Evolutionary conservation across 2,113 vertebrate genomes (phyloP), one percentile per base, ranked within the genome.

Genomic region (Chionodraco myersi): DNA sequence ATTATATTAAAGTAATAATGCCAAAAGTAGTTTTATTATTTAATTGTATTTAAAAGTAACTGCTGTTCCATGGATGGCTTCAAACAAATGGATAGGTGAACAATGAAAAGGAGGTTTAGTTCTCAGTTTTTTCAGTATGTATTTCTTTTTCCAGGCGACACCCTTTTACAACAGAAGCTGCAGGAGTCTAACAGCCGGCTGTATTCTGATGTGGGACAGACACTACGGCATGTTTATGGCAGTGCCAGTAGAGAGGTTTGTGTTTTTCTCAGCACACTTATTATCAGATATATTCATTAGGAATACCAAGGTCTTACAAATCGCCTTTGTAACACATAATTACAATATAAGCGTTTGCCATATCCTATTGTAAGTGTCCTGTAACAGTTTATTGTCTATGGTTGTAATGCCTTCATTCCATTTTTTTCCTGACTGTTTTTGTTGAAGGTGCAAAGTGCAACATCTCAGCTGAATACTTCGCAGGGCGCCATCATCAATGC

Each of bases 161-260:
- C 96, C 0, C 88, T 98, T 47, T 88, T 98, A 79, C 97, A 98
- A 81, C 96, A 96, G 74, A 97, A 97, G 57, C 94, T 97, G 64
- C 94, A 94, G 1, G 97, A 98, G 77, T 96, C 95, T 34, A 97
- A 98, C 74, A 90, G 88, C 7, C 95, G 96, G 1, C 92, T 98
- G 64, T 95, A 95, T 86, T 80, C 92, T 1, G 95, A 97, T 4
- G 92, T 97, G 48, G 92, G 86, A 23, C 95, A 95, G 12, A 93
- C 93, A 0, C 64, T 97, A 18, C 93, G 92, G 49, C 95, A 96
- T 16, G 94, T 97, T 51, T 97, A 97, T 75, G 92, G 95, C 47
- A 95, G 85, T 2, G 96, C 97, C 41, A 92, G 93, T n/a, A 93
- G 84, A 36, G 96, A 98, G 76, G 95, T 98, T 84, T 0, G 72